A percentile compares a stretch with the other conserved stretches of the same genome.
Conservation (phyloP, 2,797 vertebrate species). For the Gambusia yucatana region DNA sequence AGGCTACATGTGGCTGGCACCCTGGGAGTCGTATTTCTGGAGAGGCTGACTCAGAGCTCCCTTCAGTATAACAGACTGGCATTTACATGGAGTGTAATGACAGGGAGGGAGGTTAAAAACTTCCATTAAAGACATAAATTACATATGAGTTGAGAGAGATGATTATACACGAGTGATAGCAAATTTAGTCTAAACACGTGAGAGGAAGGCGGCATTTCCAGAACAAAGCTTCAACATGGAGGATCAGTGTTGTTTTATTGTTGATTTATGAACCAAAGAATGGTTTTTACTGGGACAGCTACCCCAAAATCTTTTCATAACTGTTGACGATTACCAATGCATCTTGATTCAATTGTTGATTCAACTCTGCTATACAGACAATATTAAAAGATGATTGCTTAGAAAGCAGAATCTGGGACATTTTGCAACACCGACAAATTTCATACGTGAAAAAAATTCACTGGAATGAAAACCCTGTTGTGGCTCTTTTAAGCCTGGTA, state of each 20-base stretch:
- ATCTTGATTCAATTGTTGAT: not conserved
- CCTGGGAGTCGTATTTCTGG: constrained; percentile 78
- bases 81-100: constrained; percentile 78
- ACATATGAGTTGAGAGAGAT: constrained; percentile 58
- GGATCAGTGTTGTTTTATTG: constrained; percentile 34
- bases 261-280: constrained; percentile 24
- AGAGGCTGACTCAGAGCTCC: constrained; percentile 72
- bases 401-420: not conserved
- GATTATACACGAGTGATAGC: constrained; percentile 65
- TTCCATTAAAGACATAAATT: constrained; percentile 73
- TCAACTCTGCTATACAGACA: not conserved
- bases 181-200: constrained; percentile 52
- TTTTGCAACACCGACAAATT: not conserved
- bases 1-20: constrained; percentile 74
- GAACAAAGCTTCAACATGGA: constrained; percentile 6
- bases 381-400: not conserved
- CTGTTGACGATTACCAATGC: not conserved
- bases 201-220: constrained; percentile 32
- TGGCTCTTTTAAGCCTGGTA: not conserved
- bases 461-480: not conserved
- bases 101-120: constrained; percentile 66
- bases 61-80: constrained; percentile 64
- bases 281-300: constrained; percentile 6
- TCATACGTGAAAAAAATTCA: not conserved
- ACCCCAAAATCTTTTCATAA: not conserved